Evolutionary conservation across 2,797 vertebrate species (phyloP).

Genomic region (Ataeniobius toweri): DNA sequence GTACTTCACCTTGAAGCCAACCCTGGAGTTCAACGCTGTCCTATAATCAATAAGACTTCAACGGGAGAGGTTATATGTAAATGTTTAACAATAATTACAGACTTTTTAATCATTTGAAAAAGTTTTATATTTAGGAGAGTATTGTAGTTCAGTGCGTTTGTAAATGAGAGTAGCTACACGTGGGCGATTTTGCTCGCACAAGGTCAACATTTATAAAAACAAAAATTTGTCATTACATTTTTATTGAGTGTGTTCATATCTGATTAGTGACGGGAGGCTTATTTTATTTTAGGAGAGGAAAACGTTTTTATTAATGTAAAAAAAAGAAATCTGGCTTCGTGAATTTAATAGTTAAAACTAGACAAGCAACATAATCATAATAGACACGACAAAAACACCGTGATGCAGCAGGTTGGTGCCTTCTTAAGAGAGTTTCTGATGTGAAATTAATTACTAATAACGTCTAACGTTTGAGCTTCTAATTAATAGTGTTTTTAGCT

Average conservation of each 20-base stretch:
- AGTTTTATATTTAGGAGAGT: not conserved
- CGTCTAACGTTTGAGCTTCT: not conserved
- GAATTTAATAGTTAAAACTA: not conserved
- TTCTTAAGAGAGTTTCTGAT: not conserved
- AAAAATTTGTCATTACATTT: not conserved
- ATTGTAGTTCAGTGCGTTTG: not conserved
- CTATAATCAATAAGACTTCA: not conserved
- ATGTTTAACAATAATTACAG: no score
- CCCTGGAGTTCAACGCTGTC: not conserved
- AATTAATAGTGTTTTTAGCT: not conserved
- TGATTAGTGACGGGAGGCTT: not conserved
- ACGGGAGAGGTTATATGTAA: no score
- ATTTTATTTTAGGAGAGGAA: not conserved
- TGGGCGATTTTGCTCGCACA: not conserved
- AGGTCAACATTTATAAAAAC: not conserved
- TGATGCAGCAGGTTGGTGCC: not conserved
- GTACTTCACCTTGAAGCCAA: constrained; percentile 12
- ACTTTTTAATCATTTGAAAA: no score
- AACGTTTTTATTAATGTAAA: not conserved
- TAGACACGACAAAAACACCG: not conserved
- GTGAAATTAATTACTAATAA: not conserved
- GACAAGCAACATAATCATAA: not conserved
- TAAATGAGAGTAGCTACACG: not conserved
- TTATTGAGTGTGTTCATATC: not conserved
- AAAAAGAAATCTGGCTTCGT: not conserved